Evolutionary conservation across 1,140 invertebrate genomes (phyloP).

Genomic region (Metaphire vulgaris): DNA sequence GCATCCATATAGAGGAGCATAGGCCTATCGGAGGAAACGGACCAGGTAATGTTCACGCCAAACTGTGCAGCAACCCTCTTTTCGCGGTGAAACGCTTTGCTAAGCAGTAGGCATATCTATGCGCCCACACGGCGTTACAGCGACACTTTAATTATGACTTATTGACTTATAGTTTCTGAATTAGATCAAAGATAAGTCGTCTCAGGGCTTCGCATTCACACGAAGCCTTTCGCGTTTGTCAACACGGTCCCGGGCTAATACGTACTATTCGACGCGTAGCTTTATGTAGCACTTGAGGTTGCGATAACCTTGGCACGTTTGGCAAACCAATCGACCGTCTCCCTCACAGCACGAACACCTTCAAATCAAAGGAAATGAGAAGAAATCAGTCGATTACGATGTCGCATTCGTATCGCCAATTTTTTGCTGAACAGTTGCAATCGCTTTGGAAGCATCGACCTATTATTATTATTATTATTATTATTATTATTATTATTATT

Average conservation of each 20-base stretch:
- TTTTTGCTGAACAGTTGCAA: neutral
- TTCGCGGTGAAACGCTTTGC: no score
- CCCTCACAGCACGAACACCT: slow-evolving; percentile 47
- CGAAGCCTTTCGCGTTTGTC: neutral
- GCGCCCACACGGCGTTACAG: no score
- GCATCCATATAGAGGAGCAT: no score
- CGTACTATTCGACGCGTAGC: slow-evolving; percentile 55
- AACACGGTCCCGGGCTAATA: neutral
- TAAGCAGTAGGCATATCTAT: no score
- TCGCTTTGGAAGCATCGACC: neutral
- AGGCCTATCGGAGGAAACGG: no score
- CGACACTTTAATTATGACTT: slow-evolving; percentile 3
- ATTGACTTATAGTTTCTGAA: neutral
- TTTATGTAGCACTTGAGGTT: slow-evolving; percentile 56
- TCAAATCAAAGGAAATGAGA: neutral
- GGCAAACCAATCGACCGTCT: slow-evolving; percentile 53
- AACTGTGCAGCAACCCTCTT: no score
- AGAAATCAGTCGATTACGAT: neutral
- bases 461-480: neutral
- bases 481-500: neutral
- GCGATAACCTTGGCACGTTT: slow-evolving; percentile 53
- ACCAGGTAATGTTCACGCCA: no score
- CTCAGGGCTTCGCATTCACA: neutral
- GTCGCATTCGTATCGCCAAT: neutral
- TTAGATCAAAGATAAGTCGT: neutral